Evolutionary conservation across 2,888 invertebrate species (phyloP), one percentile per base, ranked within the genome.

Genomic region (Drosophila colorata): DNA sequence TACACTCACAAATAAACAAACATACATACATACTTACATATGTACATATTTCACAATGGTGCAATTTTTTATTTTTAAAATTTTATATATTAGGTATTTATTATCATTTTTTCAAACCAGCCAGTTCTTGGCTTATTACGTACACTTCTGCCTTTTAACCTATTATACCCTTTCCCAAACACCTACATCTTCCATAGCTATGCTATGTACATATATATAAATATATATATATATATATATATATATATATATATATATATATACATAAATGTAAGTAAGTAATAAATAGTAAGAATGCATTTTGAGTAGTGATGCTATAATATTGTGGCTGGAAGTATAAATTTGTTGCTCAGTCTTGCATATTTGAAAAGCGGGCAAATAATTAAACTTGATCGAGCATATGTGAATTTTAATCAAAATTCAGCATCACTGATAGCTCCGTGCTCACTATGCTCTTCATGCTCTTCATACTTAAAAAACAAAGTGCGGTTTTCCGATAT

Each of bases 51-150:
- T 33, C 14, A 7, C 35, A 44, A 8, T 38, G 38, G 20, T 56
- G 43, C 28, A 44, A 53, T 20, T 33, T 38, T 43, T 9, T 20
- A 11, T 13, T 33, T 56, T 37, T n/a, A 23, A 38, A 5, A 16
- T 18, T 25, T 16, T 7, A 44, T 51, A 20, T n/a, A n/a, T 44
- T 52, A 11, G 8, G 38, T 31, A 43, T 48, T 58, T 38, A 52
- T 23, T 33, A 47, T 40, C 14, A n/a, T 53, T 38, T 44, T 4
- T 20, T 37, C 14, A 14, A 20, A 14, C 18, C 44, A 47, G 31
- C 14, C 28, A 56, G 28, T 46, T 25, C 9, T 16, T 38, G 37
- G 37, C 8, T 37, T 37, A 37, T 37, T 37, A 16, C 33, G 14
- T 4, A 52, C 18, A 16, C 7, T 13, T 28, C 25, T 28, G 7